Conservation (phyloP, 2,797 vertebrate genomes). For the Chelon labrosus region DNA sequence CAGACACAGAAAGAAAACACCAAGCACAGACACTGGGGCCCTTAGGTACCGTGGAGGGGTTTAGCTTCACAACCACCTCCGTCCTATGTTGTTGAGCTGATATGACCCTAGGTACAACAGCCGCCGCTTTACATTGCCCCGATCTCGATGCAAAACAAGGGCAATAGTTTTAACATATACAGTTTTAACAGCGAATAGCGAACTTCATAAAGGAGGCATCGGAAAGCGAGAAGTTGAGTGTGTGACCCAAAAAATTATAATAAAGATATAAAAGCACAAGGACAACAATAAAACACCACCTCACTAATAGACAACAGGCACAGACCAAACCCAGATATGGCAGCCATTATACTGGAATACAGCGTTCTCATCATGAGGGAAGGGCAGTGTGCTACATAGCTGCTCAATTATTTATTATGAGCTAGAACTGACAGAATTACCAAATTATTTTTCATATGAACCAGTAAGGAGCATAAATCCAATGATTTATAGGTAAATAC, state of each 20-base stretch:
- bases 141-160: slow-evolving; percentile 29
- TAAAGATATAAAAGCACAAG: neutral
- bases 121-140: slow-evolving; percentile 41
- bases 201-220: neutral
- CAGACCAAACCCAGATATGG: slow-evolving; percentile 44
- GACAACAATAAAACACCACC: slow-evolving; percentile 14
- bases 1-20: slow-evolving; percentile 66
- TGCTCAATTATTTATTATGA: slow-evolving; percentile 24
- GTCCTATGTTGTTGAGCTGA: slow-evolving; percentile 44
- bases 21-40: slow-evolving; percentile 50
- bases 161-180: slow-evolving; percentile 10
- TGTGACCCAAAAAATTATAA: neutral
- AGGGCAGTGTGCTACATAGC: slow-evolving; percentile 10
- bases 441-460: slow-evolving; percentile 4
- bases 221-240: neutral
- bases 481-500: too few species aligned
- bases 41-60: slow-evolving; percentile 32
- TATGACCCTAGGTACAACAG: slow-evolving; percentile 43
- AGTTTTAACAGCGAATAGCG: slow-evolving; percentile 1
- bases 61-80: slow-evolving; percentile 46
- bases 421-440: neutral
- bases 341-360: slow-evolving; percentile 33
- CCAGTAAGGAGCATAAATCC: too few species aligned
- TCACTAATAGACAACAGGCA: slow-evolving; percentile 34
- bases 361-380: slow-evolving; percentile 28